Base-by-base conservation (phyloP, 64 coral and sea anemone species). In the Stichodactyla helianthus region DNA sequence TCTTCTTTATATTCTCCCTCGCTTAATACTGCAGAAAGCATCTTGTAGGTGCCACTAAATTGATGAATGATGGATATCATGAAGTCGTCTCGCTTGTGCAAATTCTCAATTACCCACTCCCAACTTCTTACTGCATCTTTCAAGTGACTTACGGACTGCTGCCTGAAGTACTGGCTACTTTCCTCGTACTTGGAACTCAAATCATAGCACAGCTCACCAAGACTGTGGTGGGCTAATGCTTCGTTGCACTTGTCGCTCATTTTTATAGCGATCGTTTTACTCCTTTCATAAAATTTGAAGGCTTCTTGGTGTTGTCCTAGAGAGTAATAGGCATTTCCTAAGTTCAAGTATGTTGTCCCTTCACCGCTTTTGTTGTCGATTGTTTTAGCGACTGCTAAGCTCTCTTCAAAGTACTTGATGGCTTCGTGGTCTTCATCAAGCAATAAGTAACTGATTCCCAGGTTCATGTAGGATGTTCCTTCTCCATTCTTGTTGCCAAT, bases 291-390 rank as follows among this genome's bases (percentile, higher is more conserved):
- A 50, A 50, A 79, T 79, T 79, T 52, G 77, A 79, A 50, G 31
- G 77, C 77, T 25, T 79, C 50, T 31, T 79, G 77, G 50, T 79
- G 51, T 15, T 79, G 16, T 4, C 26, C 20, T 14, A 50, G 77
- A 15, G 77, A 79, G 12, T 25, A 52, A 10, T 79, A 14, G 13
- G 77, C 77, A 25, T 79, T 79, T 5, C 77, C 77, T 79, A 79
- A 50, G 77, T 50, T 79, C 6, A 31, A 31, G 77, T 52, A 79
- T 5, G 77, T 52, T 15, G 10, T 79, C 17, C 77, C 27, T 14
- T 79, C 77, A 28, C 77, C 77, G 8, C 31, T 52, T 25, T 52
- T 79, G 77, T 90, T 82, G 12, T 65, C 82, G 52, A 85, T 90
- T 52, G 82, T 67, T 85, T 54, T 76, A 10, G 81, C 83, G 55